Evolutionary conservation across 2,797 vertebrate species (phyloP), one percentile per base, ranked within the genome.

Genomic region (Pseudotriccus pelzelni): DNA sequence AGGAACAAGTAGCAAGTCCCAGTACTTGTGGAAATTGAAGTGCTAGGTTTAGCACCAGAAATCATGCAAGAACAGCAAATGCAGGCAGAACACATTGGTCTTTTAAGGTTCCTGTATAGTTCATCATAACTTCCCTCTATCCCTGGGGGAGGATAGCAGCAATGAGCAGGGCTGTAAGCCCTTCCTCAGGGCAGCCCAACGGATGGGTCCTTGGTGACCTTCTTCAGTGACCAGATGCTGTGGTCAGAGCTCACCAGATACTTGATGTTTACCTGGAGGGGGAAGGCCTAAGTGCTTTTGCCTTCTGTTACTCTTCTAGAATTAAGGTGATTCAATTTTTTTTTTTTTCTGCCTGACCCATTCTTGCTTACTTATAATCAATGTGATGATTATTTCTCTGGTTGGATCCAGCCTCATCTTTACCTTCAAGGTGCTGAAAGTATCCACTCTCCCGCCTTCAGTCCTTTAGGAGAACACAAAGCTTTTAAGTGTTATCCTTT

Each of bases 121-220:
- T 50, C 32, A 46, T 43, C n/a, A 63, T 36, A 34, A n/a, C 52
- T 84, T 78, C 39, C 17, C 39, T 14, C 20, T 18, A 34, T 3
- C 5, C 5, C 16, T 6, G 4, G 5, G 7, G 14, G 32, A 84
- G 9, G 12, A 55, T 0, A 34, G 10, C 32, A 47, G 44, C 1
- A 2, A 64, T 52, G 4, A 41, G 20, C 22, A 70, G 21, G 47
- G 32, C 9, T 4, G 1, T 50, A 72, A 55, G 49, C 14, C 4
- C 8, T 58, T 41, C 47, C 25, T 39, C 2, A 0, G 11, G 18
- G 21, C 28, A 77, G 41, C 5, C 32, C 34, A 34, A 24, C 4
- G 7, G 1, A 25, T 6, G 4, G 1, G 5, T n/a, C 24, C 23
- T 2, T 37, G 3, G 11, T 14, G 14, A 63, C 21, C 9, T 67